phyloP scores from a whole-genome alignment of 2,888 invertebrate species.

The Drosophila aldrichi region DNA sequence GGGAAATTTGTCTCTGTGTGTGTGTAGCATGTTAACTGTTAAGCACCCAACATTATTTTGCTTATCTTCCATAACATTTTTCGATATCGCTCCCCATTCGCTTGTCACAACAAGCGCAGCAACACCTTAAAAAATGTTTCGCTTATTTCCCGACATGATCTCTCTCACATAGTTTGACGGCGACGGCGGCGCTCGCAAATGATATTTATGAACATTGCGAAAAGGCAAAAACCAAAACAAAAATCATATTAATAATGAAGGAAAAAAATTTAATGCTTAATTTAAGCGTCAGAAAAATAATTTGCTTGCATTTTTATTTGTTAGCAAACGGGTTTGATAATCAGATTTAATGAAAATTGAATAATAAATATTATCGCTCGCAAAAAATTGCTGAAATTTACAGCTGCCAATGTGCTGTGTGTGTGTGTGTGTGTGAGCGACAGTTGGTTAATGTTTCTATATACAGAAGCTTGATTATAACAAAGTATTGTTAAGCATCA shows the following conservation, averaged over 20 bases:
- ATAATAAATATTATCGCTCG: conserved; percentile 76
- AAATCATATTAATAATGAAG: background rate
- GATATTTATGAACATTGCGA: conserved; percentile 71
- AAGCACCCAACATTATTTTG: conserved; percentile 32
- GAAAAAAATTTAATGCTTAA: conserved; percentile 69
- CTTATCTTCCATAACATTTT: conserved; percentile 42
- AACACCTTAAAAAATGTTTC: conserved; percentile 72
- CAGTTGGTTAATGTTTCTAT: conserved; percentile 44
- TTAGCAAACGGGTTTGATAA: conserved; percentile 63
- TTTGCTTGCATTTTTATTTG: conserved; percentile 64
- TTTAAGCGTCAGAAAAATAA: conserved; percentile 76
- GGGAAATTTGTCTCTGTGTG: conserved; percentile 11
- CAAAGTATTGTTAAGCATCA: background rate
- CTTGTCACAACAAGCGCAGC: conserved; percentile 70
- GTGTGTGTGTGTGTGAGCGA: conserved; percentile 11
- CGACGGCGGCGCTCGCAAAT: conserved; percentile 19
- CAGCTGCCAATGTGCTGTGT: conserved; percentile 34
- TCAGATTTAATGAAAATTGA: conserved; percentile 80
- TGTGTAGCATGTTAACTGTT: conserved; percentile 28
- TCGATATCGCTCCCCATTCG: conserved; percentile 52
- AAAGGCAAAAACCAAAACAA: conserved; percentile 16
- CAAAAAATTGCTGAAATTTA: conserved; percentile 66
- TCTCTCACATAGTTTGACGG: conserved; percentile 38
- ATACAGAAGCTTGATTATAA: conserved; percentile 52
- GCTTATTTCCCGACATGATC: conserved; percentile 61